These are phyloP conservation scores for Cantharis lateralis DNA, from an alignment of 2,888 invertebrate genomes.

Conservation along the genomic window DNA sequence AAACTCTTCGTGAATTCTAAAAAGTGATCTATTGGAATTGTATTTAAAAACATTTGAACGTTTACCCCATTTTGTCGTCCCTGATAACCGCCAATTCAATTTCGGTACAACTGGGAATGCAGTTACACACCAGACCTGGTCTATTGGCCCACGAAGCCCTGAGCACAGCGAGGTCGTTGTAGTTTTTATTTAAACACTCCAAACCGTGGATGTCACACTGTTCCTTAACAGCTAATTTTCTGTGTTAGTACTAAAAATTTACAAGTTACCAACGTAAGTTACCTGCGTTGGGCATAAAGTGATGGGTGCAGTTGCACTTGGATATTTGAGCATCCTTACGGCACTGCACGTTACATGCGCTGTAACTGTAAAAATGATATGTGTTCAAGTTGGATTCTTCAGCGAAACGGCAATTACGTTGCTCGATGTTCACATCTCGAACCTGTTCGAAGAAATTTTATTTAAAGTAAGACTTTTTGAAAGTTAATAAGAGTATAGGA, in stretches of 20 bases:
- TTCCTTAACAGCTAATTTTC: constrained; percentile 54
- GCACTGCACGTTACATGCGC: constrained; percentile 73
- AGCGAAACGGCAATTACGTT: constrained; percentile 73
- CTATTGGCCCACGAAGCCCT: constrained; percentile 69
- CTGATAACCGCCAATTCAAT: constrained; percentile 69
- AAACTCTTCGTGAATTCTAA: constrained; percentile 46
- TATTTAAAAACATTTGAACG: constrained; percentile 21
- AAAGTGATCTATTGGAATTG: constrained; percentile 15
- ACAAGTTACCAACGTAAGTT: constrained; percentile 12
- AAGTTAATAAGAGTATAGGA: no score
- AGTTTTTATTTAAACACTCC: constrained; percentile 65
- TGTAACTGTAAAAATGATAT: constrained; percentile 72
- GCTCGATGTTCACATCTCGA: constrained; percentile 63
- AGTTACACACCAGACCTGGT: constrained; percentile 68
- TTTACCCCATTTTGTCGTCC: constrained; percentile 57
- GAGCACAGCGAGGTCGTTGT: constrained; percentile 66
- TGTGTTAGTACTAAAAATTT: neutral
- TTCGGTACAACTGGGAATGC: constrained; percentile 74
- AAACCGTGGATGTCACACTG: constrained; percentile 69
- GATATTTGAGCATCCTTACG: constrained; percentile 66
- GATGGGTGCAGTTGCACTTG: constrained; percentile 70
- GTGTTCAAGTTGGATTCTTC: constrained; percentile 68
- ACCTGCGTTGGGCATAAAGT: constrained; percentile 70
- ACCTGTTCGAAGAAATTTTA: constrained; percentile 46
- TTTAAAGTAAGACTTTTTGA: no score